phyloP scores from a whole-genome alignment of 2,113 vertebrate species.

The Paradisaea rubra region DNA sequence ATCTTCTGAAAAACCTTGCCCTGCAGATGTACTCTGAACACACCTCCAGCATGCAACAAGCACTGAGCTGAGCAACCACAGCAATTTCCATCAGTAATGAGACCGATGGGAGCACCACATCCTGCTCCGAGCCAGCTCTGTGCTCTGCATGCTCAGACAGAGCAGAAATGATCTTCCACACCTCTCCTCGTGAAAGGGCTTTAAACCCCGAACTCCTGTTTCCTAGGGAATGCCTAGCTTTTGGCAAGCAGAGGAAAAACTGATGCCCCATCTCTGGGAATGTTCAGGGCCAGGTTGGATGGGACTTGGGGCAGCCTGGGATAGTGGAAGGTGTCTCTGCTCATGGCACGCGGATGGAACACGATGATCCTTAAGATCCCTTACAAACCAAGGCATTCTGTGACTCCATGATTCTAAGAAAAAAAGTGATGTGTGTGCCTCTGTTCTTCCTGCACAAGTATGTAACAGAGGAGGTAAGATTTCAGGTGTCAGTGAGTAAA shows the following conservation, averaged over 20 bases:
- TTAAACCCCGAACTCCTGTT: rapidly evolving
- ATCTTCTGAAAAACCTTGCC: neutral
- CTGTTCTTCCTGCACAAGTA: neutral
- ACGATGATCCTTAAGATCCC: neutral
- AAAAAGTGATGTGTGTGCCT: neutral
- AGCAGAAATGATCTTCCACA: neutral
- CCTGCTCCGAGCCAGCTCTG: neutral
- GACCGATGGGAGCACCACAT: neutral
- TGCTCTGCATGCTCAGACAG: neutral
- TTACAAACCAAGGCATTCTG: neutral
- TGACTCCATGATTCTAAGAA: neutral
- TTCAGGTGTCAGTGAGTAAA: neutral
- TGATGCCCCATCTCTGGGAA: neutral
- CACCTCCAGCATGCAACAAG: neutral
- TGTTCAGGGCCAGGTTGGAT: neutral
- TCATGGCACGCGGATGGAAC: neutral
- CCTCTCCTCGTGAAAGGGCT: neutral
- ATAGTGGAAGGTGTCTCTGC: neutral
- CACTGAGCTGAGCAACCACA: neutral
- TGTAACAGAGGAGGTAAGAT: neutral
- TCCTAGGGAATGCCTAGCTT: neutral
- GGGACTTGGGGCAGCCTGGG: neutral
- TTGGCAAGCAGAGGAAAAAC: neutral
- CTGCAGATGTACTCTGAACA: neutral
- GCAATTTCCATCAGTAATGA: neutral